A percentile compares a stretch with the other conserved stretches of the same genome.
Conservation (phyloP, 2,113 vertebrate genomes). For the Xenus cinereus region DNA sequence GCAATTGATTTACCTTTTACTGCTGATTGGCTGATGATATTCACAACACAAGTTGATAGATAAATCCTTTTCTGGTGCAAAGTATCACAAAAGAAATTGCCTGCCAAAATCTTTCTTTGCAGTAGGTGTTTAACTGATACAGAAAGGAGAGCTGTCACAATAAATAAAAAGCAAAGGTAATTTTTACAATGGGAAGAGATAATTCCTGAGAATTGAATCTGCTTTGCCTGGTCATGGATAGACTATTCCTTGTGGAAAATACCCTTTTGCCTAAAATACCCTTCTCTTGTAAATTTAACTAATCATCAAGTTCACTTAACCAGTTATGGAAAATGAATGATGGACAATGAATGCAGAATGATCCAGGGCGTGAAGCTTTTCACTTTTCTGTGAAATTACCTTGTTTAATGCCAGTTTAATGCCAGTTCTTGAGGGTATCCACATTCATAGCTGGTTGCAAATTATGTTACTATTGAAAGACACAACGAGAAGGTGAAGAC, state of each 20-base stretch:
- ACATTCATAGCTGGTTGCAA: neutral
- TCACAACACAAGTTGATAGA: neutral
- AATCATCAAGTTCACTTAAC: neutral
- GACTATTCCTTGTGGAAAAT: neutral
- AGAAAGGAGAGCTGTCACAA: neutral
- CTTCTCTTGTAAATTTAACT: neutral
- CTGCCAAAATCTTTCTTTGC: neutral
- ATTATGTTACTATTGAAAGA: neutral
- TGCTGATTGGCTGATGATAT: constrained; percentile 33
- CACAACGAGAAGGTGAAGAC: neutral
- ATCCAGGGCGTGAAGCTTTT: neutral
- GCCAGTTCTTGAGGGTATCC: neutral
- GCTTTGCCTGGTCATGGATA: neutral
- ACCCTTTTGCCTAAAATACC: neutral
- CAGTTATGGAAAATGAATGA: neutral
- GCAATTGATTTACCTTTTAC: neutral
- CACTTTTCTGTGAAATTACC: neutral
- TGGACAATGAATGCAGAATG: neutral
- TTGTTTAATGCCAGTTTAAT: neutral
- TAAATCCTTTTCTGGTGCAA: neutral
- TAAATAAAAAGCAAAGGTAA: neutral
- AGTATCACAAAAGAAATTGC: neutral
- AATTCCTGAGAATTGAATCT: neutral
- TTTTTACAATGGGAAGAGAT: neutral
- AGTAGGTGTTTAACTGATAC: neutral